Conservation (phyloP, 2,113 vertebrate species). For the Neolamprologus sp. region DNA sequence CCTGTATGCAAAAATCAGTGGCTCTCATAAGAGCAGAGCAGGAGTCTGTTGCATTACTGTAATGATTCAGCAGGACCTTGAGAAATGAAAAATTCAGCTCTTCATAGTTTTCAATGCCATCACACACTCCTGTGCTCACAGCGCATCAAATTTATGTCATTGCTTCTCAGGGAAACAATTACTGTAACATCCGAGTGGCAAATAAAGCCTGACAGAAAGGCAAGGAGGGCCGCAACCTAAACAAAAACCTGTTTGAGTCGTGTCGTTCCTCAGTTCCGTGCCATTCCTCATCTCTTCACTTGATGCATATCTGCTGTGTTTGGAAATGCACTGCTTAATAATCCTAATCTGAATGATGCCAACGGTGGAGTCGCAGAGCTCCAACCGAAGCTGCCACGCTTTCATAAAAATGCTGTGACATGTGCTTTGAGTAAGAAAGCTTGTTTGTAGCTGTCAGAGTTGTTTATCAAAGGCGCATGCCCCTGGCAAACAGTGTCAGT, state of each 20-base stretch:
- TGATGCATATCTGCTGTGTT: neutral
- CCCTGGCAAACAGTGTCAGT: neutral
- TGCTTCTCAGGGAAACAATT: neutral
- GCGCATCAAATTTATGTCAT: neutral
- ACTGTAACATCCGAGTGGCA: neutral
- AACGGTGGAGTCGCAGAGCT: neutral
- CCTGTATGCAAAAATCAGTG: constrained; percentile 15
- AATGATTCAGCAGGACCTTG: constrained; percentile 48
- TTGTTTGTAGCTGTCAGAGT: neutral
- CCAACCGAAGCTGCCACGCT: neutral
- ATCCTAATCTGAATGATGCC: neutral
- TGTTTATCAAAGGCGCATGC: neutral
- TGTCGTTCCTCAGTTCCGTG: neutral
- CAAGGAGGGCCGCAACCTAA: neutral
- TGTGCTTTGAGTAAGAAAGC: neutral
- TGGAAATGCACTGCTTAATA: neutral
- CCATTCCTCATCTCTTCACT: neutral
- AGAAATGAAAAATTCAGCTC: constrained; percentile 33
- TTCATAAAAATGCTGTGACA: neutral
- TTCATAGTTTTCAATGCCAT: neutral
- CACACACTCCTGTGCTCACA: neutral
- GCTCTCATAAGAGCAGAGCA: constrained; percentile 16
- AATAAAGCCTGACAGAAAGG: neutral
- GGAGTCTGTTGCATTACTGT: neutral
- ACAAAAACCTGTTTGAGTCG: neutral